Percentiles rank a stretch among this genome's conserved stretches.
These are phyloP conservation scores for Sardina pilchardus DNA, from an alignment of 2,113 vertebrate species.

Conservation along the genomic window DNA sequence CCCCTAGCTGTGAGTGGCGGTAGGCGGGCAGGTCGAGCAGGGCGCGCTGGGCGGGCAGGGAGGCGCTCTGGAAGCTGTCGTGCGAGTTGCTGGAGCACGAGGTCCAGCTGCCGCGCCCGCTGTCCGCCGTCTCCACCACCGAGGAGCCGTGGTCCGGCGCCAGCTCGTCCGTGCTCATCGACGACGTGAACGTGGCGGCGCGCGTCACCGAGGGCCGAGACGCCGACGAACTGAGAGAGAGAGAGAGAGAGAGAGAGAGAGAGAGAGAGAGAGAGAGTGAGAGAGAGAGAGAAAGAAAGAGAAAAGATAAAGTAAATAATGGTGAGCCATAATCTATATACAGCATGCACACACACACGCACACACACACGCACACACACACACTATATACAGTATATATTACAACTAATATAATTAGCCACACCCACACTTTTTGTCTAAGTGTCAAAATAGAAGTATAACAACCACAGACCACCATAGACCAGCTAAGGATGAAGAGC, in stretches of 20 bases:
- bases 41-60: slow-evolving; percentile 80
- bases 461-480: no score
- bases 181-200: slow-evolving; percentile 75
- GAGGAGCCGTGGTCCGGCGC: slow-evolving; percentile 81
- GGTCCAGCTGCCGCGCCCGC: slow-evolving; percentile 95
- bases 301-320: not conserved
- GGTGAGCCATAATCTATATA: not conserved
- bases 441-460: no score
- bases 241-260: not conserved
- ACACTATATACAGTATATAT: not conserved
- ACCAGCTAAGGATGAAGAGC: no score
- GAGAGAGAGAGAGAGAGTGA: not conserved
- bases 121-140: slow-evolving; percentile 84
- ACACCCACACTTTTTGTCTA: no score
- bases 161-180: slow-evolving; percentile 85
- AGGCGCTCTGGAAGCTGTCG: slow-evolving; percentile 91
- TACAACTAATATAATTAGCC: not conserved
- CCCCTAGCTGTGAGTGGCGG: slow-evolving; percentile 77
- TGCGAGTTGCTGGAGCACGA: slow-evolving; percentile 95
- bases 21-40: slow-evolving; percentile 74
- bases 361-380: no score
- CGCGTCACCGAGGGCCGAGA: slow-evolving; percentile 67
- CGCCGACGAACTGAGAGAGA: slow-evolving; percentile 50
- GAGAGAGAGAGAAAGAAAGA: not conserved
- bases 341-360: no score